A percentile compares a stretch with the other conserved stretches of the same genome.
These are phyloP conservation scores for Drosophila equinoxialis DNA, from an alignment of 1,140 invertebrate species.

Conservation along the genomic window DNA sequence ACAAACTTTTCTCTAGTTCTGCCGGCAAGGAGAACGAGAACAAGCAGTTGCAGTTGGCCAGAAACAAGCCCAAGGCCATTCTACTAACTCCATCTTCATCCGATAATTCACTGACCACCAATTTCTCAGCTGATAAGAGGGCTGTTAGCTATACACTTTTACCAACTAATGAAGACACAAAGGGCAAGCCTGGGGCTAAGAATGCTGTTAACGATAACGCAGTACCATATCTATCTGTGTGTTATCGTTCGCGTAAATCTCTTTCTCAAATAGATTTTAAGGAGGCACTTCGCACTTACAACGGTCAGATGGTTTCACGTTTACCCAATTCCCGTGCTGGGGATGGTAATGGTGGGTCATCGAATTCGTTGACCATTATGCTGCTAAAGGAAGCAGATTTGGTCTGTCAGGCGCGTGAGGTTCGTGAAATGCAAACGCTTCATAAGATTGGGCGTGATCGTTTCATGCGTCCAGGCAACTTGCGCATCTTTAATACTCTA, in stretches of 20 bases:
- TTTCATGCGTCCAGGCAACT: constrained; percentile 63
- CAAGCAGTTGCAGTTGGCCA: not conserved
- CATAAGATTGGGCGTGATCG: constrained; percentile 53
- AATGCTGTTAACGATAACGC: not conserved
- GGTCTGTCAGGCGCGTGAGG: constrained; percentile 17
- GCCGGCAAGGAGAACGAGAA: constrained; percentile 28
- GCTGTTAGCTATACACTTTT: constrained; percentile 2
- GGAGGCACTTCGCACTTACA: constrained; percentile 60
- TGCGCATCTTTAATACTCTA: constrained; percentile 71
- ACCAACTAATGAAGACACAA: constrained; percentile 18
- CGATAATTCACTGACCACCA: constrained; percentile 48
- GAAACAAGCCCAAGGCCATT: constrained; percentile 24
- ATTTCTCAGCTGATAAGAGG: not conserved
- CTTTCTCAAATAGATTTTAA: constrained; percentile 78
- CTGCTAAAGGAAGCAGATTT: constrained; percentile 40
- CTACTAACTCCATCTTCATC: constrained; percentile 67
- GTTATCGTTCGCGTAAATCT: constrained; percentile 66
- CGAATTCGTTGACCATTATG: constrained; percentile 21
- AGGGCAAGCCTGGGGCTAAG: not conserved
- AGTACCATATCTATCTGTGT: constrained; percentile 19
- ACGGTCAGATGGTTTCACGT: constrained; percentile 59
- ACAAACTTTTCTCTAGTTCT: constrained; percentile 7
- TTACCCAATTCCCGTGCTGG: constrained; percentile 28
- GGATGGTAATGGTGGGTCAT: not conserved
- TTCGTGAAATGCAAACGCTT: constrained; percentile 28